A percentile compares a stretch with the other conserved stretches of the same genome.
phyloP scores from a whole-genome alignment of 2,113 vertebrate genomes.

The Hyla sarda region DNA sequence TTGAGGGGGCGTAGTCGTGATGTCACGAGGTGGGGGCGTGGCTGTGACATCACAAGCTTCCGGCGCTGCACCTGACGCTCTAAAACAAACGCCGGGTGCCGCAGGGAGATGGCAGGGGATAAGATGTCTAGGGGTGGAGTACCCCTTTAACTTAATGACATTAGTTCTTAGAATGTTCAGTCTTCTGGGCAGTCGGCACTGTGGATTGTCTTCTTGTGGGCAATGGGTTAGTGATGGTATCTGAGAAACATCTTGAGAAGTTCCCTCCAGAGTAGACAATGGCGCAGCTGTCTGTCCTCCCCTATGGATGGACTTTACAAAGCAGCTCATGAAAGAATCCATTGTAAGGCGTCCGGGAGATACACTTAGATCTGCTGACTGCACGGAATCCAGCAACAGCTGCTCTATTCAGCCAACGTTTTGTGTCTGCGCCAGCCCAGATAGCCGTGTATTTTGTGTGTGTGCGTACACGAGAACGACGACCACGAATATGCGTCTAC shows the following conservation, averaged over 20 bases:
- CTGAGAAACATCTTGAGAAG: constrained; percentile 21
- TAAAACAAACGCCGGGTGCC: too few species aligned
- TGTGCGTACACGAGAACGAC: neutral
- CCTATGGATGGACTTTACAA: constrained; percentile 19
- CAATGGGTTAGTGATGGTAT: constrained; percentile 37
- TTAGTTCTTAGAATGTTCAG: too few species aligned
- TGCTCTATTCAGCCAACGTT: constrained; percentile 35
- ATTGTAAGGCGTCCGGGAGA: constrained; percentile 37
- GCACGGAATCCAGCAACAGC: constrained; percentile 53
- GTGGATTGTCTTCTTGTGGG: neutral
- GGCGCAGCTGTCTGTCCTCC: constrained; percentile 45
- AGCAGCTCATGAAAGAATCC: constrained; percentile 37
- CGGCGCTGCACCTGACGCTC: too few species aligned
- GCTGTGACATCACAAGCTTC: too few species aligned
- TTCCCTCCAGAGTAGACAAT: constrained; percentile 51
- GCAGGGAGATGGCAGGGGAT: too few species aligned
- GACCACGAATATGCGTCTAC: neutral
- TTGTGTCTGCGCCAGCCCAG: constrained; percentile 27
- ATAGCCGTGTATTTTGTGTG: neutral
- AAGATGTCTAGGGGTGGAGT: too few species aligned
- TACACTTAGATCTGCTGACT: constrained; percentile 39
- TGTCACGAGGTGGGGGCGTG: too few species aligned
- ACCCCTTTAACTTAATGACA: too few species aligned
- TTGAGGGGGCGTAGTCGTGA: too few species aligned
- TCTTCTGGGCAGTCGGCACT: neutral